Conservation (phyloP, 2,888 invertebrate species). For the Dichetophora obliterata region DNA sequence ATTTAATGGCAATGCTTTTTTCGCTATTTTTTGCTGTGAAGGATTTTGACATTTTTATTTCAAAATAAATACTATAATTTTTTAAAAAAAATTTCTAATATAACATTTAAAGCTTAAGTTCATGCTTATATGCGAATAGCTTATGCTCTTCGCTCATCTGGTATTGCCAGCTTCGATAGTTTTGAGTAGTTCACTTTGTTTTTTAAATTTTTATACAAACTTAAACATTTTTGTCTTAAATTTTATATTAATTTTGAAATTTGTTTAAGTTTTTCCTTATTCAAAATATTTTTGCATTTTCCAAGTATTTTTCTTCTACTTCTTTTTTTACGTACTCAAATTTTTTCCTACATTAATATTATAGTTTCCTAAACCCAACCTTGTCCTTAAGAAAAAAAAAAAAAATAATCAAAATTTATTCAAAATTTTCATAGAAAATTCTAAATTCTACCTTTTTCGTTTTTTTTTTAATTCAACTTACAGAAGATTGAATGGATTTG, state of each 20-base stretch:
- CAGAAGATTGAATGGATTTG: slow-evolving; percentile 71
- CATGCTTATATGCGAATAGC: background rate
- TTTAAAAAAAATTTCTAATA: too few relatives aligned
- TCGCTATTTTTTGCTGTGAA: too few relatives aligned
- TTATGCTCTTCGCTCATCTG: background rate
- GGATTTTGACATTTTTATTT: too few relatives aligned
- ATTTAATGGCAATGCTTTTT: too few relatives aligned
- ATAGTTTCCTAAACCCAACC: background rate
- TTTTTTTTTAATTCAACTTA: slow-evolving; percentile 68
- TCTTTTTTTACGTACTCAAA: background rate
- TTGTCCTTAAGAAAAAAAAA: background rate
- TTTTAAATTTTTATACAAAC: background rate
- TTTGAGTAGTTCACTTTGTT: background rate
- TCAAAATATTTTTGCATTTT: slow-evolving; percentile 34
- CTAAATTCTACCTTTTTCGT: slow-evolving; percentile 55
- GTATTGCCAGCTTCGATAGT: background rate
- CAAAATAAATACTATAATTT: too few relatives aligned
- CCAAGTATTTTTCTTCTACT: slow-evolving; percentile 32
- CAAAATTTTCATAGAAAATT: slow-evolving; percentile 19
- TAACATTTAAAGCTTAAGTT: background rate
- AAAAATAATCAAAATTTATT: background rate
- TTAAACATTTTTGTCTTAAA: background rate
- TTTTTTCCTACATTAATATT: background rate
- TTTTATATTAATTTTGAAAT: background rate
- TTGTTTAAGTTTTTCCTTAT: background rate